Percentiles rank a stretch among this genome's conserved stretches.
phyloP scores from a whole-genome alignment of 1,140 invertebrate genomes.

The Apolygus lucorum region DNA sequence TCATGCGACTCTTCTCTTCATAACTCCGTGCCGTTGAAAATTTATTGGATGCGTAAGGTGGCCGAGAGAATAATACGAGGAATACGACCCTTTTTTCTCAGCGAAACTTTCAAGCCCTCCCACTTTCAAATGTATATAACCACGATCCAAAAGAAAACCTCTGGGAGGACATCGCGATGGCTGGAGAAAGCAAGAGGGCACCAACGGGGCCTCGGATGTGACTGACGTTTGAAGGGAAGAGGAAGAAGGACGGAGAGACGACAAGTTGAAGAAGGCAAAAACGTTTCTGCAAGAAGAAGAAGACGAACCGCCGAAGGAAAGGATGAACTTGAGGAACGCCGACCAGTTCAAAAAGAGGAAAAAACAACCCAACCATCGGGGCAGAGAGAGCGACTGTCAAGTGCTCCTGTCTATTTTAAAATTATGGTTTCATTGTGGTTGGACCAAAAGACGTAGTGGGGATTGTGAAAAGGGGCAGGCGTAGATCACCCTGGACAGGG shows the following conservation, averaged over 20 bases:
- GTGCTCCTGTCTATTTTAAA: neutral
- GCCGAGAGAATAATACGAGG: no score
- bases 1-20: no score
- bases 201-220: neutral
- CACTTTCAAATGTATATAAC: no score
- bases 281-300: no score
- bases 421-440: constrained; percentile 1
- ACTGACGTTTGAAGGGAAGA: neutral
- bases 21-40: no score
- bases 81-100: no score
- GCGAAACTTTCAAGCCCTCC: no score
- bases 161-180: no score
- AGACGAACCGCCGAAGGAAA: neutral
- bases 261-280: no score
- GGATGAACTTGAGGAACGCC: neutral
- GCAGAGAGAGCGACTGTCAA: neutral
- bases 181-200: neutral
- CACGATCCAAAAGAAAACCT: no score
- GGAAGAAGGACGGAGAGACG: no score
- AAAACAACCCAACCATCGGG: neutral
- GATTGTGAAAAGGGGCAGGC: neutral
- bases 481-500: neutral
- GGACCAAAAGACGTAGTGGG: neutral
- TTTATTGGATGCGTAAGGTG: no score
- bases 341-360: neutral